A percentile compares a stretch with the other conserved stretches of the same genome.
These are phyloP conservation scores for Pseudonaja textilis DNA, from an alignment of 2,113 vertebrate genomes.

Conservation along the genomic window DNA sequence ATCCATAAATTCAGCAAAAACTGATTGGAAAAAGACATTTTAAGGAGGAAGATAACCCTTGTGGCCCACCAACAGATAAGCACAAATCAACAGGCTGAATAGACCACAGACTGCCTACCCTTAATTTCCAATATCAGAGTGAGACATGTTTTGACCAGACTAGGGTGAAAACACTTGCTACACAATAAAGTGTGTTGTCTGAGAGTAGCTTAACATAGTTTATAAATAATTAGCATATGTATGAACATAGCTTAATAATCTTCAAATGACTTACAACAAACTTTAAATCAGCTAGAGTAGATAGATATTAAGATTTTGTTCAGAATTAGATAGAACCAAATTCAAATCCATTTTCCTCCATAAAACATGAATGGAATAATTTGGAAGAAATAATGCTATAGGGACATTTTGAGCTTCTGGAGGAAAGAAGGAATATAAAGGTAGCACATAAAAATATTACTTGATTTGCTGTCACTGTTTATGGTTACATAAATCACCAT, in stretches of 20 bases:
- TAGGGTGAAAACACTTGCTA: background rate
- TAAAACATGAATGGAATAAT: background rate
- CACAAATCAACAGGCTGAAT: background rate
- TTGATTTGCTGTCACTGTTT: background rate
- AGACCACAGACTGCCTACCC: background rate
- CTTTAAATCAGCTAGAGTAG: background rate
- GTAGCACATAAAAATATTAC: background rate
- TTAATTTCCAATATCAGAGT: background rate
- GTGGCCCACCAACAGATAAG: background rate
- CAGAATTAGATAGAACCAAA: background rate
- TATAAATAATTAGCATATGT: background rate
- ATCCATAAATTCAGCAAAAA: background rate
- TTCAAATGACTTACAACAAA: background rate
- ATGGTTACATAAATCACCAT: background rate
- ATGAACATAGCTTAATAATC: background rate
- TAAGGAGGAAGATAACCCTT: background rate
- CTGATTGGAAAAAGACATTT: background rate
- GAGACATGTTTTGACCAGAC: background rate
- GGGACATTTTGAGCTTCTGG: background rate
- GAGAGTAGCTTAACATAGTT: background rate
- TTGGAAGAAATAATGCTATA: background rate
- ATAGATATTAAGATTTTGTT: background rate
- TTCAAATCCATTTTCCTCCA: background rate
- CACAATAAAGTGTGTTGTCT: background rate
- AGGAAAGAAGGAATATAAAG: background rate